These are phyloP conservation scores for Mimachlamys varia DNA, from an alignment of 2,888 invertebrate species.

Conservation along the genomic window DNA sequence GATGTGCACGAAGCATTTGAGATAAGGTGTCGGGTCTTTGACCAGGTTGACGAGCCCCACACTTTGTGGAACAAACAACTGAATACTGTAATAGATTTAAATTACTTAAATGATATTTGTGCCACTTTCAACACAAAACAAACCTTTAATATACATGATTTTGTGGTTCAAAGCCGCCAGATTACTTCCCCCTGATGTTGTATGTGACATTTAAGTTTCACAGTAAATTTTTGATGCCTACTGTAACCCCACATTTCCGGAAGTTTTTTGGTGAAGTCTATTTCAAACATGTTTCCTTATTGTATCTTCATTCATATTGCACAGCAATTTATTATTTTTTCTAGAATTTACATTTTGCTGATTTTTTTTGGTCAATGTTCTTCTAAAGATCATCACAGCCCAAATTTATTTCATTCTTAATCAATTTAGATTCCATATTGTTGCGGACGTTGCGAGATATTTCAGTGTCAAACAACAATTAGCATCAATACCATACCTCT, in stretches of 20 bases:
- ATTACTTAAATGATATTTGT: constrained; percentile 25
- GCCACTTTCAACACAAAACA: background rate
- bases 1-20: background rate
- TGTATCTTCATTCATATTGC: too few relatives aligned
- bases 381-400: too few relatives aligned
- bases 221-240: background rate
- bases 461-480: too few relatives aligned
- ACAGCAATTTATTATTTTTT: too few relatives aligned
- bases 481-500: too few relatives aligned
- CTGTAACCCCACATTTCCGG: background rate
- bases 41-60: background rate
- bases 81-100: constrained; percentile 28
- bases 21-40: background rate
- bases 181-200: background rate
- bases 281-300: background rate
- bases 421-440: too few relatives aligned
- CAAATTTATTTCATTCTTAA: too few relatives aligned
- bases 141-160: background rate
- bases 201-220: background rate
- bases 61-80: constrained; percentile 29
- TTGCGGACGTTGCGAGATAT: too few relatives aligned
- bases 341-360: too few relatives aligned
- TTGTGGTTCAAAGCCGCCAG: background rate
- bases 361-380: background rate
- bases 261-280: background rate